Percentiles rank a stretch among this genome's conserved stretches.
These are phyloP conservation scores for Drosophila atroscutellata DNA, from an alignment of 2,888 invertebrate species.

Conservation along the genomic window DNA sequence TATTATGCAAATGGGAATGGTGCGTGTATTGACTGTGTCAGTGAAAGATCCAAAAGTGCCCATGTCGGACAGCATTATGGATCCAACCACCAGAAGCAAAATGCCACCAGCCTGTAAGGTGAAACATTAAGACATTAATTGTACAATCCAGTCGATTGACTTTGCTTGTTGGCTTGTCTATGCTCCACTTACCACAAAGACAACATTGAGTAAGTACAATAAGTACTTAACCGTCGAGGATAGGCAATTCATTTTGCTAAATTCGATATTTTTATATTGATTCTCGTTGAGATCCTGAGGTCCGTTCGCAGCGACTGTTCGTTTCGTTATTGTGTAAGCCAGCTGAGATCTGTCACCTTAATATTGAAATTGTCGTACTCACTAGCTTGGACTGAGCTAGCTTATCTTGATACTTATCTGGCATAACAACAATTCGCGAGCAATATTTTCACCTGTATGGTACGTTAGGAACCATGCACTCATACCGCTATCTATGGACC, in stretches of 20 bases:
- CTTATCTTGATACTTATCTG: slow-evolving; percentile 50
- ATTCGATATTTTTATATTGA: slow-evolving; percentile 18
- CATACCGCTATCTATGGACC: slow-evolving; percentile 47
- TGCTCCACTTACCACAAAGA: slow-evolving; percentile 80
- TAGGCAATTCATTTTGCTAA: slow-evolving; percentile 80
- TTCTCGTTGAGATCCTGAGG: slow-evolving; percentile 12
- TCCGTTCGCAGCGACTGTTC: slow-evolving; percentile 47
- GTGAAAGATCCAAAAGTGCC: slow-evolving; percentile 85
- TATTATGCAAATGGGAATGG: slow-evolving; percentile 89
- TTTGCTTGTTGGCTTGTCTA: not conserved
- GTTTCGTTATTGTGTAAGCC: slow-evolving; percentile 43
- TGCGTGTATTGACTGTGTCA: slow-evolving; percentile 85
- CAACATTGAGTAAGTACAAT: slow-evolving; percentile 80
- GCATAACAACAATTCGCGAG: slow-evolving; percentile 30
- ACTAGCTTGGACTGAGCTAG: slow-evolving; percentile 17
- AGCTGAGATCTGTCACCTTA: slow-evolving; percentile 46
- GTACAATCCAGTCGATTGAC: not conserved
- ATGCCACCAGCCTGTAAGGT: slow-evolving; percentile 89
- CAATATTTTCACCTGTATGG: slow-evolving; percentile 19
- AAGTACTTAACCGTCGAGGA: slow-evolving; percentile 81
- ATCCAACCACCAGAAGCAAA: slow-evolving; percentile 89
- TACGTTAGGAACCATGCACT: slow-evolving; percentile 2
- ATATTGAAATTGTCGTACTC: slow-evolving; percentile 47
- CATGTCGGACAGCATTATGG: slow-evolving; percentile 88
- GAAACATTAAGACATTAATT: not conserved